Percentiles rank a stretch among this genome's conserved stretches.
Conservation (phyloP, 2,888 invertebrate genomes). For the Microchrysa polita region DNA sequence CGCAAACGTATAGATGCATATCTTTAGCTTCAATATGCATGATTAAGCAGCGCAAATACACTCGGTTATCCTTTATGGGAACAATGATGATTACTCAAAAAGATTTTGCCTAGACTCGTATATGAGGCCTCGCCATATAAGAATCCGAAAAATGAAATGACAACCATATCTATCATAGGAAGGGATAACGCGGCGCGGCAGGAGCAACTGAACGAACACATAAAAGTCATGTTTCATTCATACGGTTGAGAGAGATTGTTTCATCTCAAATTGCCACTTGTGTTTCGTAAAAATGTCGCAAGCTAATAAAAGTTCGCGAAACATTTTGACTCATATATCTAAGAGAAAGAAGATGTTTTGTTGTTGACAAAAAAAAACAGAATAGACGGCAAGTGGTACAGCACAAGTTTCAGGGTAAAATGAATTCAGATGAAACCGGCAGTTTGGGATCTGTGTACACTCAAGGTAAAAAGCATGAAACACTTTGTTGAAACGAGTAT, state of each 20-base stretch:
- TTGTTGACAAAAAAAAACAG: slow-evolving; percentile 14
- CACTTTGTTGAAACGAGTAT: no score
- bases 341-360: slow-evolving; percentile 17
- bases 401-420: slow-evolving; percentile 1
- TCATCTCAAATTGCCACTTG: background rate
- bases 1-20: background rate
- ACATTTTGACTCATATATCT: slow-evolving; percentile 22
- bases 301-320: slow-evolving; percentile 35
- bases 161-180: no score
- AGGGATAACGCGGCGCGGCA: no score
- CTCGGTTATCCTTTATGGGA: slow-evolving; percentile 48
- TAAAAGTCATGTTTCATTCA: no score
- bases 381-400: background rate
- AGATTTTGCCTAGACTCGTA: no score
- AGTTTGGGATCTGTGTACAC: no score
- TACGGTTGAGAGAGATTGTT: background rate
- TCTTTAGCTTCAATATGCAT: slow-evolving; percentile 32
- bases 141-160: background rate
- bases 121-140: background rate
- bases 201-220: no score
- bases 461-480: no score
- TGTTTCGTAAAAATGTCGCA: slow-evolving; percentile 1
- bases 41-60: slow-evolving; percentile 48
- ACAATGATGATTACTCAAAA: slow-evolving; percentile 39
- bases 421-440: background rate